Base-by-base conservation (phyloP, 1,140 invertebrate genomes). In the Trissolcus basalis region DNA sequence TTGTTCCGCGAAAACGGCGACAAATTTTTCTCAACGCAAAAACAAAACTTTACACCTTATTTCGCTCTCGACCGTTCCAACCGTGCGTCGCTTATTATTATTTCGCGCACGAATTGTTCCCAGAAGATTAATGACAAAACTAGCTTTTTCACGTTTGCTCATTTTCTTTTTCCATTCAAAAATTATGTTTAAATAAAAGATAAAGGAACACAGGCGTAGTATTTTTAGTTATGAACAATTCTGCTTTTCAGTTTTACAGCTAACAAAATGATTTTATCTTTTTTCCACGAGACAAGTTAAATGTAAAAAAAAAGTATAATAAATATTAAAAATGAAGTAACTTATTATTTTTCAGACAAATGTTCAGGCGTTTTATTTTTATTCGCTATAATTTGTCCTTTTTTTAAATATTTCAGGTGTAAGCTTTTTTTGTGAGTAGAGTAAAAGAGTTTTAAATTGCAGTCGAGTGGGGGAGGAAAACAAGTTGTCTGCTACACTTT, bases 401-500 rank as follows among this genome's bases (percentile, higher is more conserved):
- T 3, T 27, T 27, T 27, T 27, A 6, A 3, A 27, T 27, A 27
- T 27, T 27, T 27, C 19, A 1, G 19, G 19, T n/a, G n/a, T 27
- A 27, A 27, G 2, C 19, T 27, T 27, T 27, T 27, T 27, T 27
- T 27, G 19, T 6, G 19, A 27, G 19, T 6, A 27, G 6, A 27
- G 19, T 1, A n/a, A 27, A 27, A 27, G 19, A 27, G 19, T 27
- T 3, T 27, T 27, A 39, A 39, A 39, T 39, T 39, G 36, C n/a
- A 10, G 36, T 39, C 9, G 36, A 4, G 43, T 2, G 43, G 13
- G 43, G 13, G 12, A 12, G 13, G 13, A 44, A 12, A 85, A 83
- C 80, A 84, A 85, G 80, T 81, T 78, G 80, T 79, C 78, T 77
- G 82, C 80, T 85, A 85, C 83, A 85, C 74, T 84, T 85, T 82